phyloP scores from a whole-genome alignment of 2,113 vertebrate genomes.

The Catharus bicknelli region DNA sequence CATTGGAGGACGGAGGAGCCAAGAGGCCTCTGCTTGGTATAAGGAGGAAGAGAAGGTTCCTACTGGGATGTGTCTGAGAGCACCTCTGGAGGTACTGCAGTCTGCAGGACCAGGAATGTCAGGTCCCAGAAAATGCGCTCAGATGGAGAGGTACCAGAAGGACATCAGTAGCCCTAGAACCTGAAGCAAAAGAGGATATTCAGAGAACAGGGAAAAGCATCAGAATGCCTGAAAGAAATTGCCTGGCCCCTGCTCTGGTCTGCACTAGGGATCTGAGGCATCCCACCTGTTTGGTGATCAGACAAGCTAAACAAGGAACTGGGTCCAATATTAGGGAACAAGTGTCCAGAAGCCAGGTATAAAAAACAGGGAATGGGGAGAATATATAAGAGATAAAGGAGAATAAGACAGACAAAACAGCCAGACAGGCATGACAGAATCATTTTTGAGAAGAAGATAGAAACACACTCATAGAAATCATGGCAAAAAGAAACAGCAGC shows the following conservation, averaged over 20 bases:
- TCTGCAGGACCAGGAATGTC: not conserved
- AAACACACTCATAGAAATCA: not conserved
- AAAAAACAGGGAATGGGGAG: not conserved
- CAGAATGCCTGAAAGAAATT: not conserved
- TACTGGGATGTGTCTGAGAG: too few species aligned
- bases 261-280: not conserved
- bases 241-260: not conserved
- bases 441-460: not conserved
- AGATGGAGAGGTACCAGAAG: accelerated
- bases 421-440: not conserved
- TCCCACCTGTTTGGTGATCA: not conserved
- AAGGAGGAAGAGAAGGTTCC: not conserved
- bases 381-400: not conserved
- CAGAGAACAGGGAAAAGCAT: not conserved
- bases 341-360: not conserved
- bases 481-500: not conserved
- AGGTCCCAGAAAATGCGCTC: not conserved
- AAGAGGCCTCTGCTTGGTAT: not conserved
- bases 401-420: not conserved
- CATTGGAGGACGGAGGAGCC: not conserved
- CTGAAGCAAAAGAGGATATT: not conserved
- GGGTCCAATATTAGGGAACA: not conserved
- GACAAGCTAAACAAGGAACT: not conserved
- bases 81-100: not conserved
- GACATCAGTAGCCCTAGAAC: not conserved